These are phyloP conservation scores for Ypsolopha scabrella DNA, from an alignment of 2,888 invertebrate species.

Conservation along the genomic window DNA sequence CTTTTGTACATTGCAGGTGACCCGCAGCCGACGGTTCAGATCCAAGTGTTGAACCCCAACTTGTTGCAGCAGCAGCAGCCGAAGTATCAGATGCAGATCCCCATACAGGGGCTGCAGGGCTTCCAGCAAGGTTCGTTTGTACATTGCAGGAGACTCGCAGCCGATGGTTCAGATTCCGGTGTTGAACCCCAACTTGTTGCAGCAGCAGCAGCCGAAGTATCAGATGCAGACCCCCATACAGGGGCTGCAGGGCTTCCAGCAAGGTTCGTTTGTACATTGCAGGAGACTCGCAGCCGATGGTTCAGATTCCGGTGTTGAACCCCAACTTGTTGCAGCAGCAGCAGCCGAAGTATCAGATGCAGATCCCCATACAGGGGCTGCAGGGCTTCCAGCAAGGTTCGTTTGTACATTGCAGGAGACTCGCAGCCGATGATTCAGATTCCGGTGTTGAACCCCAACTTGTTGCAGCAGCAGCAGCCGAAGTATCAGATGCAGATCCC, in stretches of 20 bases:
- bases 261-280: constrained; percentile 47
- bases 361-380: constrained; percentile 80
- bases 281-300: constrained; percentile 81
- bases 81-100: constrained; percentile 83
- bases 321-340: constrained; percentile 69
- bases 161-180: constrained; percentile 85
- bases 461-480: constrained; percentile 71
- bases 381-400: constrained; percentile 79
- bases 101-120: constrained; percentile 79
- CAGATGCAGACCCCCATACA: constrained; percentile 83
- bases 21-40: constrained; percentile 83
- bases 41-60: constrained; percentile 77
- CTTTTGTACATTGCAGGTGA: constrained; percentile 53
- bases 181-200: constrained; percentile 69
- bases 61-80: constrained; percentile 71
- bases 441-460: constrained; percentile 75
- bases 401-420: constrained; percentile 55
- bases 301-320: constrained; percentile 81
- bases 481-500: constrained; percentile 85
- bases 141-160: constrained; percentile 73
- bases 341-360: constrained; percentile 81
- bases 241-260: constrained; percentile 79
- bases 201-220: constrained; percentile 76
- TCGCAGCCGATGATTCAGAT: constrained; percentile 85
- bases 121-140: constrained; percentile 72